Percentiles rank a stretch among this genome's conserved stretches.
Evolutionary conservation across 2,888 invertebrate genomes (phyloP).

Genomic region (Drosophila fulvimacula): DNA sequence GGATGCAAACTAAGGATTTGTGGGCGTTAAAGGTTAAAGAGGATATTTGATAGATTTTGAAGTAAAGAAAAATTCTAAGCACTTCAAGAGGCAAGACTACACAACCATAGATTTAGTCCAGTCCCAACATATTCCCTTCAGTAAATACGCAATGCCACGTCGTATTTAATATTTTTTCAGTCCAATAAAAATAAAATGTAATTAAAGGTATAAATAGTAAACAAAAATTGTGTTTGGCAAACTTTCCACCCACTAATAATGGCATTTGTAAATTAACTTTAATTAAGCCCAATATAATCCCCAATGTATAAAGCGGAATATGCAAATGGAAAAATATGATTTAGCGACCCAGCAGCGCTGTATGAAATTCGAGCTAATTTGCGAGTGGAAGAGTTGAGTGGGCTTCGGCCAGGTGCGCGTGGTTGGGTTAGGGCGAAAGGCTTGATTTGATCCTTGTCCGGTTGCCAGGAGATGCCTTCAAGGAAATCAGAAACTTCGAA

Average conservation of each 20-base stretch:
- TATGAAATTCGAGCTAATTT: constrained; percentile 1
- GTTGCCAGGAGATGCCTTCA: constrained; percentile 1
- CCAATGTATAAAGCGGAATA: not conserved
- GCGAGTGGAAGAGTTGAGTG: not conserved
- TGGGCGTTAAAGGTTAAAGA: not conserved
- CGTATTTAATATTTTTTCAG: not conserved
- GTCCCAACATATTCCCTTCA: not conserved
- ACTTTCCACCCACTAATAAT: not conserved
- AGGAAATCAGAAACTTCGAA: not conserved
- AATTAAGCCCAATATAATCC: constrained; percentile 2
- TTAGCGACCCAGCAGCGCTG: too few species aligned
- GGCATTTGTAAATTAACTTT: constrained; percentile 1
- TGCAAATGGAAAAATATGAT: constrained; percentile 3
- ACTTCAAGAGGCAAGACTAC: not conserved
- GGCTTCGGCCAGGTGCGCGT: not conserved
- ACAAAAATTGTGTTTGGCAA: not conserved
- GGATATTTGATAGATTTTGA: not conserved
- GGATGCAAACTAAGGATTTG: too few species aligned
- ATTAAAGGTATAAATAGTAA: not conserved
- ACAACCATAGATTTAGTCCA: too few species aligned
- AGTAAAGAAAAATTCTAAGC: not conserved
- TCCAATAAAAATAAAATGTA: not conserved
- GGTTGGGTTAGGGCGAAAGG: not conserved
- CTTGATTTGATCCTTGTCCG: not conserved
- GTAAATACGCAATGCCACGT: not conserved